Percentiles rank a stretch among this genome's conserved stretches.
phyloP scores from a whole-genome alignment of 2,797 vertebrate genomes.

The Coreius guichenoti region DNA sequence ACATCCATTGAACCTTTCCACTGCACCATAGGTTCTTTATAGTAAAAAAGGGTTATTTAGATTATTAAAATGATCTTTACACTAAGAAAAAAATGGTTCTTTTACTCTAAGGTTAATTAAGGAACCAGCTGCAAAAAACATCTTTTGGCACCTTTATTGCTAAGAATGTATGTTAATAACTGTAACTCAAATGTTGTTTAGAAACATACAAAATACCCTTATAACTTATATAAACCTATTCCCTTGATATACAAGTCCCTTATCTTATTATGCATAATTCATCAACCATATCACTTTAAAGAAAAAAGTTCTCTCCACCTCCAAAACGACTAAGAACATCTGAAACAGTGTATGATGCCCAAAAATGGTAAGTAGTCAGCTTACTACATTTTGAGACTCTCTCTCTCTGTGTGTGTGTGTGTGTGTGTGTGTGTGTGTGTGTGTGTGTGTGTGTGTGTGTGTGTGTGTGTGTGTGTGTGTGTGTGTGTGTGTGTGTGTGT shows the following conservation, averaged over 20 bases:
- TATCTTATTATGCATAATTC: neutral
- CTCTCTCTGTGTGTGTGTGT: neutral
- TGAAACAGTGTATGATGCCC: neutral
- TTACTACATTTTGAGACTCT: neutral
- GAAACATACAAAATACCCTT: neutral
- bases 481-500: constrained; percentile 1
- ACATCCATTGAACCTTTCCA: neutral
- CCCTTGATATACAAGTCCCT: neutral
- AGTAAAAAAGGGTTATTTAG: no score
- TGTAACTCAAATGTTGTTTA: neutral
- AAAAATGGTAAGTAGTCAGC: constrained; percentile 13
- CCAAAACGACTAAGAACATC: neutral
- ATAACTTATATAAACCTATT: neutral
- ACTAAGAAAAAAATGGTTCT: neutral
- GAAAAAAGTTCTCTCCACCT: neutral
- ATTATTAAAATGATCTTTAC: no score
- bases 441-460: constrained; percentile 16
- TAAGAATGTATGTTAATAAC: neutral
- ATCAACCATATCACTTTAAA: neutral
- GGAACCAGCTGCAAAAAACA: neutral
- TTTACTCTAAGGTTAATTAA: neutral
- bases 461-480: constrained; percentile 13
- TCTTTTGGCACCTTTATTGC: neutral
- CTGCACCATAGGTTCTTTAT: neutral
- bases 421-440: no score